Conservation (phyloP, 2,797 vertebrate genomes). For the Crenuchus spilurus region DNA sequence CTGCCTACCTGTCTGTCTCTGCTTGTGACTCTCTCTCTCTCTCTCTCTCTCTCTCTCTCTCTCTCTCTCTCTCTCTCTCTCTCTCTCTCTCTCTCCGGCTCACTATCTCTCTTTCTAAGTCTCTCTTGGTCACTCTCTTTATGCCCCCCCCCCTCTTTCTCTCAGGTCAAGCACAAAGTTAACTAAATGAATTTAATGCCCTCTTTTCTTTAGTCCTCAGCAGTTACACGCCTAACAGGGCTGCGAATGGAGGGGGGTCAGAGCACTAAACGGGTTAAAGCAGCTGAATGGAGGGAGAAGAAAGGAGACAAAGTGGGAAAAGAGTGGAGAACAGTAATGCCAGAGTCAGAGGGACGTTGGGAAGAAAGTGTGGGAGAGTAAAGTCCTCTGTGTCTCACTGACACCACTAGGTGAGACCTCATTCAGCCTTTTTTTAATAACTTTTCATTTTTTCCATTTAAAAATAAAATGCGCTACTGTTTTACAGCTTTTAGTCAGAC, state of each 20-base stretch:
- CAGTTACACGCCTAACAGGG: constrained; percentile 84
- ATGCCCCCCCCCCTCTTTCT: too few relatives aligned
- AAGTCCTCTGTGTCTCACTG: constrained; percentile 29
- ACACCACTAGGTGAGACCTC: constrained; percentile 35
- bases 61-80: too few relatives aligned
- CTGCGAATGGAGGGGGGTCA: constrained; percentile 66
- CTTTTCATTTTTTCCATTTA: background rate
- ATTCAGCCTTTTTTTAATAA: background rate
- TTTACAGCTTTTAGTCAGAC: too few relatives aligned
- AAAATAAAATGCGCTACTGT: too few relatives aligned
- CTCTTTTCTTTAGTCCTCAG: constrained; percentile 81
- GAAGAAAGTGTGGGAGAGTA: constrained; percentile 40
- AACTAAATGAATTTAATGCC: constrained; percentile 96
- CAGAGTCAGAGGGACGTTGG: constrained; percentile 39
- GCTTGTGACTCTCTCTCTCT: too few relatives aligned
- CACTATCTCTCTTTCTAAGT: too few relatives aligned
- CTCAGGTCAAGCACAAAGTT: constrained; percentile 97
- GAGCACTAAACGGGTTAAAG: constrained; percentile 61
- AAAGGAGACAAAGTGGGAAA: constrained; percentile 57
- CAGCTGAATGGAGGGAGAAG: constrained; percentile 67
- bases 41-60: too few relatives aligned
- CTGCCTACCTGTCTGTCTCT: too few relatives aligned
- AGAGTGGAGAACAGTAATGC: constrained; percentile 46
- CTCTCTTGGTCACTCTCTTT: too few relatives aligned
- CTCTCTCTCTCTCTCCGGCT: too few relatives aligned